Percentiles rank a stretch among this genome's conserved stretches.
Conservation (phyloP, 2,797 vertebrate species). For the Apogon talboti region DNA sequence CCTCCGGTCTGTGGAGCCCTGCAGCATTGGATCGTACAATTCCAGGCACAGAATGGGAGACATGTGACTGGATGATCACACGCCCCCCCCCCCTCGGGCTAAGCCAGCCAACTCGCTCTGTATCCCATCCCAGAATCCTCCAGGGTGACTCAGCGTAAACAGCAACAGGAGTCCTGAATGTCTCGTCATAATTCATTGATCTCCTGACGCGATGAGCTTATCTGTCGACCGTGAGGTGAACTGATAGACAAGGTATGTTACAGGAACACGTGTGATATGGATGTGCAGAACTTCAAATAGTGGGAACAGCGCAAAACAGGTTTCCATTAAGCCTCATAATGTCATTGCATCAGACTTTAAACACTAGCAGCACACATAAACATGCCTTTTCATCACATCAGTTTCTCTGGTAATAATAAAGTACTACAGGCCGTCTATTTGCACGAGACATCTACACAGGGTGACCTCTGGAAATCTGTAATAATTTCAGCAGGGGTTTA, state of each 20-base stretch:
- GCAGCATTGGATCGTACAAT: slow-evolving; percentile 42
- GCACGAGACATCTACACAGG: too few relatives aligned
- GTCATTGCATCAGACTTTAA: slow-evolving; percentile 42
- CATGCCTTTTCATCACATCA: slow-evolving; percentile 18
- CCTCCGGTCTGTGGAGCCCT: slow-evolving; percentile 40
- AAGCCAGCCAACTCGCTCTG: slow-evolving; percentile 43
- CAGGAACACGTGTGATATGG: slow-evolving; percentile 8
- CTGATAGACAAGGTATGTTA: slow-evolving; percentile 7
- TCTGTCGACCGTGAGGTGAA: slow-evolving; percentile 31
- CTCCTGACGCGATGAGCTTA: slow-evolving; percentile 49
- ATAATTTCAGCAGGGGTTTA: too few relatives aligned
- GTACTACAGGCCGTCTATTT: too few relatives aligned
- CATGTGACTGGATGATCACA: slow-evolving; percentile 82
- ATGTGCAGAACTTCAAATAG: slow-evolving; percentile 17
- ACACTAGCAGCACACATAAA: slow-evolving; percentile 40
- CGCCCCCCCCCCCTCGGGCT: slow-evolving; percentile 43
- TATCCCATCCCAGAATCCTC: slow-evolving; percentile 52
- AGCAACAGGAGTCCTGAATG: slow-evolving; percentile 36
- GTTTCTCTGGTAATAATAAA: not conserved
- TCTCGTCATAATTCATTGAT: slow-evolving; percentile 42
- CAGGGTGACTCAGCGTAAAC: slow-evolving; percentile 62
- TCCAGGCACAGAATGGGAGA: slow-evolving; percentile 58
- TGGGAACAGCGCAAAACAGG: not conserved
- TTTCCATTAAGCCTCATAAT: slow-evolving; percentile 12
- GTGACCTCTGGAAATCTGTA: too few relatives aligned